Evolutionary conservation across 2,797 vertebrate genomes (phyloP), one percentile per base, ranked within the genome.

Genomic region (Lithobates pipiens): DNA sequence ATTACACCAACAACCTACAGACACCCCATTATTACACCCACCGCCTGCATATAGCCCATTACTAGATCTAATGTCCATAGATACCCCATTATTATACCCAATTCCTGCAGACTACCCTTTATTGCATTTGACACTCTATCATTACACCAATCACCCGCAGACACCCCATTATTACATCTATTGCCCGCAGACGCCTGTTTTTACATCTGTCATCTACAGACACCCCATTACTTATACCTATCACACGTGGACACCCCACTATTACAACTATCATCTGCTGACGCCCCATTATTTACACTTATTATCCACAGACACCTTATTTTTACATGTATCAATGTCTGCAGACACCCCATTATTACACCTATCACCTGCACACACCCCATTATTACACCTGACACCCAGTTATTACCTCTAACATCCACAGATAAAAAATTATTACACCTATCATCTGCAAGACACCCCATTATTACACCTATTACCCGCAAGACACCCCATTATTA

Each of bases 161-260:
- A 25, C 32, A n/a, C 27, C 46, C 46, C 32, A 18, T 27, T 13
- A 3, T 57, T 18, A 3, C 10, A 8, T 32, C 15, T 9, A 34
- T 23, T 21, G 34, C 23, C 50, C 10, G 11, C 8, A 27, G 16
- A 10, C 8, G 27, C 63, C 63, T 8, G 16, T 32, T 16, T 23
- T 54, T 10, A 46, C 23, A 6, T 11, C 11, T 7, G 10, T 5
- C 29, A 97, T 96, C 96, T 91, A 97, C 94, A 0, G 77, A 29
- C 73, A 25, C 15, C 42, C 25, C 44, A 32, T 46, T 5, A 16
- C 2, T 2, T 2, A 50, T 29, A 15, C 61, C 42, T 25, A 23
- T 11, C 11, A 76, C 6, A 15, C 6, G 9, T 25, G 9, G 13
- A 57, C 25, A 25, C 42, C 39, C 10, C 15, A 65, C 10, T 25